A percentile compares a stretch with the other conserved stretches of the same genome.
Evolutionary conservation across 2,797 vertebrate genomes (phyloP).

Genomic region (Stomatorhinus walkeri): DNA sequence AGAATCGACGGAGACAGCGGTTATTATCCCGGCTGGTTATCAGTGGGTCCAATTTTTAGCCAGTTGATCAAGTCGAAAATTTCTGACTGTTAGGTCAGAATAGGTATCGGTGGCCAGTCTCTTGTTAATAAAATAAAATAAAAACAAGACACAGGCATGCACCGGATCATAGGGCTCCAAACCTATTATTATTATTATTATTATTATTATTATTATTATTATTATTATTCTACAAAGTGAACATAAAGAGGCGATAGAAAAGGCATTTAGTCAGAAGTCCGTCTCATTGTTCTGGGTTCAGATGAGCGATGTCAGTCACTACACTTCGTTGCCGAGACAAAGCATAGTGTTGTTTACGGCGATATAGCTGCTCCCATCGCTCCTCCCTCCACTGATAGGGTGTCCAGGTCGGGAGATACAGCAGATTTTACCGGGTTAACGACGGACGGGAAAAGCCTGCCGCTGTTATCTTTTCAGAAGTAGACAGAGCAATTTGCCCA

Average conservation of each 20-base stretch:
- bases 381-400: slow-evolving; percentile 35
- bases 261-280: slow-evolving; percentile 7
- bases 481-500: not conserved
- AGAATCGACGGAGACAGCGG: not conserved
- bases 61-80: not conserved
- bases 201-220: not conserved
- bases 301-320: slow-evolving; percentile 28
- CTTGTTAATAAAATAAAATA: slow-evolving; percentile 8
- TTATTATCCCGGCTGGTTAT: not conserved
- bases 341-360: slow-evolving; percentile 42
- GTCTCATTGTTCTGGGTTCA: slow-evolving; percentile 18
- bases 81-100: not conserved
- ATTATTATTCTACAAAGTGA: slow-evolving; percentile 1
- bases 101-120: not conserved
- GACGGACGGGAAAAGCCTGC: not conserved
- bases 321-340: slow-evolving; percentile 39
- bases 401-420: slow-evolving; percentile 21
- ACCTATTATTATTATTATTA: not conserved
- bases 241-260: not conserved
- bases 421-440: slow-evolving; percentile 20
- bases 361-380: slow-evolving; percentile 31
- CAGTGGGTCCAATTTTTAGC: not conserved
- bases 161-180: not conserved
- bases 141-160: not conserved
- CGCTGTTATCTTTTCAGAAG: slow-evolving; percentile 11